Percentiles rank a stretch among this genome's conserved stretches.
Conservation (phyloP, 2,797 vertebrate species). For the Graptemys geographica region DNA sequence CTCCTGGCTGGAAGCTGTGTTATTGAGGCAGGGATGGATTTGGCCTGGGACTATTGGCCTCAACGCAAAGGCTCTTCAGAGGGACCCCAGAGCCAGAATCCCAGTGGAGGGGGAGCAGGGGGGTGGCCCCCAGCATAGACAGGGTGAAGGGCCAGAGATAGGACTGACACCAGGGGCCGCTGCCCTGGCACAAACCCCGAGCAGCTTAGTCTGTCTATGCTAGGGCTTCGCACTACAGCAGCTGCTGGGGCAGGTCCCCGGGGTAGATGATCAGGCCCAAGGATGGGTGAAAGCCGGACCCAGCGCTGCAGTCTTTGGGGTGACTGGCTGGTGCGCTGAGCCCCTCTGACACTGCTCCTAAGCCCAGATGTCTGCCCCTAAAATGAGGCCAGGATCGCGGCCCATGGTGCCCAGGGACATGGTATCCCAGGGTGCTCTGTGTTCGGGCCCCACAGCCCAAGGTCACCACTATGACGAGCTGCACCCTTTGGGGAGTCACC, state of each 20-base stretch:
- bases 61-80: too few relatives aligned
- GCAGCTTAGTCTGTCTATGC: neutral
- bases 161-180: rapidly evolving
- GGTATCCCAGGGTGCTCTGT: neutral
- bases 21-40: neutral
- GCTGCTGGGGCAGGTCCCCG: too few relatives aligned
- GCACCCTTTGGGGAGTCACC: neutral
- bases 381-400: too few relatives aligned
- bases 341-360: neutral
- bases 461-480: neutral
- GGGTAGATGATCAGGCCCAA: too few relatives aligned
- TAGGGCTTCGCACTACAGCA: neutral
- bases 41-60: too few relatives aligned
- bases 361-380: neutral
- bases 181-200: neutral
- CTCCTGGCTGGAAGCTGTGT: neutral
- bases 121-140: rapidly evolving
- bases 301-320: too few relatives aligned
- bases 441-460: rapidly evolving
- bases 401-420: rapidly evolving
- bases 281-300: neutral
- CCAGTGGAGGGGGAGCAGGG: neutral
- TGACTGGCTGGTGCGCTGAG: too few relatives aligned
- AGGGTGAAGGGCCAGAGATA: neutral
- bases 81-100: too few relatives aligned